Conservation (phyloP, 2,113 vertebrate genomes). For the Muscicapa adusta region DNA sequence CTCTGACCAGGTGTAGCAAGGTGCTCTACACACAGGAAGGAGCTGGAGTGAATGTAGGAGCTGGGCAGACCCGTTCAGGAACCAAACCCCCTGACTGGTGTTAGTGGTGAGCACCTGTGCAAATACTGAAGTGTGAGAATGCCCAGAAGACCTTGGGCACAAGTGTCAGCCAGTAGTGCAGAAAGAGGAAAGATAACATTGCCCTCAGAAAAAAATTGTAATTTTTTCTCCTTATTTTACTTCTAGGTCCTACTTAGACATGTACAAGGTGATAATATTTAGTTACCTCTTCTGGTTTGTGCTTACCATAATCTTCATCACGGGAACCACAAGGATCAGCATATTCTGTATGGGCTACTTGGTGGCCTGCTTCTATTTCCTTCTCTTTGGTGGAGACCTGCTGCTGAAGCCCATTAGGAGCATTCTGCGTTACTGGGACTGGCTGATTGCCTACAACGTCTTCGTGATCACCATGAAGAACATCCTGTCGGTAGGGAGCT, state of each 20-base stretch:
- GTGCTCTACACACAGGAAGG: background rate
- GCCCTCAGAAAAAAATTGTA: background rate
- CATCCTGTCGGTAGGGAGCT: slow-evolving; percentile 85
- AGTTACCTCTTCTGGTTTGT: slow-evolving; percentile 99
- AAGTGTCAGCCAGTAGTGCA: background rate
- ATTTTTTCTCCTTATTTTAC: background rate
- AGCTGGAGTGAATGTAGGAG: background rate
- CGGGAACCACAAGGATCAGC: slow-evolving; percentile 95
- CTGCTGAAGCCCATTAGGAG: slow-evolving; percentile 93
- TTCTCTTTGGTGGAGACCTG: slow-evolving; percentile 93
- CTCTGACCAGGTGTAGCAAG: background rate
- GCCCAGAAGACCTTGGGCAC: background rate
- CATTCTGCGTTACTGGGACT: slow-evolving; percentile 96
- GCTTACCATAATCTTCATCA: slow-evolving; percentile 98
- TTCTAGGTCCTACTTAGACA: slow-evolving; percentile 95
- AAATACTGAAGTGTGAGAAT: background rate
- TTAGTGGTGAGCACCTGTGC: background rate
- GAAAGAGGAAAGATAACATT: background rate
- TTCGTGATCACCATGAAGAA: slow-evolving; percentile 99
- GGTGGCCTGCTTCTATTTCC: slow-evolving; percentile 98
- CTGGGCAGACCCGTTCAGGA: background rate
- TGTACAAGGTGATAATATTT: slow-evolving; percentile 96
- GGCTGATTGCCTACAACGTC: slow-evolving; percentile 96
- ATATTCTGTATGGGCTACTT: slow-evolving; percentile 99
- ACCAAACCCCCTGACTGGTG: background rate